Percentiles rank a stretch among this genome's conserved stretches.
Conservation (phyloP, 2,113 vertebrate species). For the Tursiops truncatus region DNA sequence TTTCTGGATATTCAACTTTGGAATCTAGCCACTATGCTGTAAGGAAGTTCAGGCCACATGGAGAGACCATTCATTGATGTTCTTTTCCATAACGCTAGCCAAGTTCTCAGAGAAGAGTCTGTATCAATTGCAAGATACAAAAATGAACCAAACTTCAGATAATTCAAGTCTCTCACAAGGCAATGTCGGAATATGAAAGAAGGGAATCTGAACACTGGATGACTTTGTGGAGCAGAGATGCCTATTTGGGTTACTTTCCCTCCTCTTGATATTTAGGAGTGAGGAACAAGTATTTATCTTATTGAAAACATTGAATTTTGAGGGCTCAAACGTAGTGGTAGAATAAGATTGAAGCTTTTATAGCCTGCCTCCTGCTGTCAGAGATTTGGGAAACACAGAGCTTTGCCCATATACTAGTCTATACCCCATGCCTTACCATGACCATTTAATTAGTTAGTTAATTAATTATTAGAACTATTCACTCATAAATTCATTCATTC, state of each 20-base stretch:
- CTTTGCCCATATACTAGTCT: not conserved
- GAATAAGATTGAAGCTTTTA: not conserved
- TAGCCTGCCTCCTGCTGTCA: not conserved
- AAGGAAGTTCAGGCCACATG: not conserved
- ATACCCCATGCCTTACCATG: not conserved
- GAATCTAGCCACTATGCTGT: not conserved
- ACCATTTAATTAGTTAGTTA: not conserved
- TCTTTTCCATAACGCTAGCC: not conserved
- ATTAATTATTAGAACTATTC: too few species aligned
- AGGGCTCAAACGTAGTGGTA: not conserved
- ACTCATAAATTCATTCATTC: not conserved
- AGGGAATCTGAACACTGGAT: not conserved
- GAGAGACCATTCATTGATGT: fast-evolving
- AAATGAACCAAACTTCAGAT: not conserved
- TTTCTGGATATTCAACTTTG: not conserved
- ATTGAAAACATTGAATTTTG: not conserved
- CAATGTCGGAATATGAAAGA: not conserved
- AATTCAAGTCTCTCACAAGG: not conserved
- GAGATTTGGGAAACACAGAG: not conserved
- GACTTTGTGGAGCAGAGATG: not conserved
- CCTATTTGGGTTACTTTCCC: not conserved
- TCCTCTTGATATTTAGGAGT: not conserved
- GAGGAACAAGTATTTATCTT: not conserved
- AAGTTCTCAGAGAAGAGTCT: not conserved
- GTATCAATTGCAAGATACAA: not conserved